phyloP scores from a whole-genome alignment of 2,113 vertebrate genomes.

The Nettapus auritus region DNA sequence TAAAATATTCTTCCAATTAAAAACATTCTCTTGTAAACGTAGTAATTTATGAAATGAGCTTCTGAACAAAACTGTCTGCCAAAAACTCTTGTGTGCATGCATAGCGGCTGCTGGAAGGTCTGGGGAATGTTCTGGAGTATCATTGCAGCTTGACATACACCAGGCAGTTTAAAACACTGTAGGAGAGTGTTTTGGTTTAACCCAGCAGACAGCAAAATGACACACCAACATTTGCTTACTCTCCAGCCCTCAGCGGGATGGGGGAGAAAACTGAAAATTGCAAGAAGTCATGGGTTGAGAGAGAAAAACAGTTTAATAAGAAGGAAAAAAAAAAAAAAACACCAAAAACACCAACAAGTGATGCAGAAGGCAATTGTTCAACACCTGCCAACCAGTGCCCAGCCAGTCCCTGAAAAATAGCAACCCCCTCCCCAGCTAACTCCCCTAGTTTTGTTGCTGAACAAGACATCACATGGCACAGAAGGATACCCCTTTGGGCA shows the following conservation, averaged over 20 bases:
- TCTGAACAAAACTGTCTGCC: background rate
- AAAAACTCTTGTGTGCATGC: background rate
- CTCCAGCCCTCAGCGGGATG: background rate
- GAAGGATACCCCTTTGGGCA: background rate
- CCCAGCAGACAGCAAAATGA: background rate
- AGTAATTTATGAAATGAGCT: background rate
- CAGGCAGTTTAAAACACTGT: background rate
- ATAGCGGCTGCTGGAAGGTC: background rate
- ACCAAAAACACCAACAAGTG: background rate
- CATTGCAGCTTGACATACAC: background rate
- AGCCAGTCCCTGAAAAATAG: background rate
- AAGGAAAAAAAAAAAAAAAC: background rate
- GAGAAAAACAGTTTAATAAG: background rate
- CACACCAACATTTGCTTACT: background rate
- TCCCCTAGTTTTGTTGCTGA: background rate
- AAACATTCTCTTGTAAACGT: background rate
- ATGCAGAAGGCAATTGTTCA: background rate
- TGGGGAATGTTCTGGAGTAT: background rate
- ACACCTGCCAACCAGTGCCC: background rate
- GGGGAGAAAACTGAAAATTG: background rate
- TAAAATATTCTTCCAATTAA: background rate
- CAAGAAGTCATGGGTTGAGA: background rate
- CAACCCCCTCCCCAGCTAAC: background rate
- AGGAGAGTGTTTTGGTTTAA: background rate
- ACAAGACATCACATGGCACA: background rate